Conservation (phyloP, 2,888 invertebrate genomes). For the Apoda limacodes region DNA sequence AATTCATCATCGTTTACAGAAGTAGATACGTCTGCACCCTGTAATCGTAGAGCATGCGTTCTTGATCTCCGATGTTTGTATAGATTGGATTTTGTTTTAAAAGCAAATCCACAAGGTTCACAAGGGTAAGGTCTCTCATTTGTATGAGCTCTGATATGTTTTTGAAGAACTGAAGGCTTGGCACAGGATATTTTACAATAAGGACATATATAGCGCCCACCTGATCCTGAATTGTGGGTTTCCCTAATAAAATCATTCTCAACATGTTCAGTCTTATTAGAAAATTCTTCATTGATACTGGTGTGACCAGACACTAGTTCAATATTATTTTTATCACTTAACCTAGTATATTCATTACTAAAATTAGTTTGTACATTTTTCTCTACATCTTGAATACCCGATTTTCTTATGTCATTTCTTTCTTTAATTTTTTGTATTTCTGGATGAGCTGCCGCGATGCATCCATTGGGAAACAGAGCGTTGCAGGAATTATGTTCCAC, state of each 20-base stretch:
- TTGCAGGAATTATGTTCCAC: constrained; percentile 37
- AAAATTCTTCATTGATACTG: constrained; percentile 66
- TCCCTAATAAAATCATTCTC: constrained; percentile 65
- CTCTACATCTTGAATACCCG: constrained; percentile 34
- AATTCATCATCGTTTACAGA: constrained; percentile 70
- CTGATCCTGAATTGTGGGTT: constrained; percentile 47
- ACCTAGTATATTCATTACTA: constrained; percentile 55
- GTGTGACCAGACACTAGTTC: constrained; percentile 65
- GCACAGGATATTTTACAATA: constrained; percentile 91
- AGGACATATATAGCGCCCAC: constrained; percentile 84
- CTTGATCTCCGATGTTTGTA: constrained; percentile 89
- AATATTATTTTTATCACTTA: constrained; percentile 62
- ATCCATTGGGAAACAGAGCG: constrained; percentile 51
- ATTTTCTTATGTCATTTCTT: constrained; percentile 33
- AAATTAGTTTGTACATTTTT: constrained; percentile 69
- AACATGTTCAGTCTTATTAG: constrained; percentile 66
- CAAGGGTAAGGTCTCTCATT: constrained; percentile 94
- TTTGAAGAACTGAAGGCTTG: constrained; percentile 93
- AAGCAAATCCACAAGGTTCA: constrained; percentile 89
- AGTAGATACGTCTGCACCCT: constrained; percentile 67
- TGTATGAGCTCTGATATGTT: constrained; percentile 94
- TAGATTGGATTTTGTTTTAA: constrained; percentile 93
- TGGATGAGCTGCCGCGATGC: constrained; percentile 58
- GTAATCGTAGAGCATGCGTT: constrained; percentile 76
- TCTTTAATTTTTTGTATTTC: constrained; percentile 60